Evolutionary conservation across 2,888 invertebrate genomes (phyloP), one percentile per base, ranked within the genome.

Genomic region (Eilema griseolum): DNA sequence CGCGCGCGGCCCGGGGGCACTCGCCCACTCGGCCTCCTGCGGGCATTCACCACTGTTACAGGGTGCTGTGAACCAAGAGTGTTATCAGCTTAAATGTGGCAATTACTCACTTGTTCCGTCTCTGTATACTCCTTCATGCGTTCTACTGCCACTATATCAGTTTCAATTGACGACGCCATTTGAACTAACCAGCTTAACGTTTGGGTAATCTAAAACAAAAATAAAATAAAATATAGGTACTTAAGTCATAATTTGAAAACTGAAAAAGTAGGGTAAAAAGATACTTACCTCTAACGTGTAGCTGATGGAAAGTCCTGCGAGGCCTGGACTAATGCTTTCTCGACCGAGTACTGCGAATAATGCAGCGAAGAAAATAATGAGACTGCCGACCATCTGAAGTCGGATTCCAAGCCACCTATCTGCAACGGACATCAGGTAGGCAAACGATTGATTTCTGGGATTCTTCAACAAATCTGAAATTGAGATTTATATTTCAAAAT

Each of bases 81-180:
- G 20, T 46, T 46, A 52, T 20, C 52, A n/a, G 20, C 16, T 37
- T 37, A 14, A 62, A 4, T 41, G 24, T 23, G 37, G 10, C 24
- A 37, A 0, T 33, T 3, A 65, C 83, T 85, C 82, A 96, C 96
- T 88, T 97, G 98, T 67, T 97, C 96, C 0, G 98, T 97, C 88
- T 98, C 98, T 0, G 98, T 97, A 88, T 99, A 99, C 88, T 99
- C 99, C 89, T 99, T 98, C 86, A 99, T 98, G 89, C 99, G 97
- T 92, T 99, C 99, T 1, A 99, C 99, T 3, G 99, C 98, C 0
- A 99, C 99, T 83, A 99, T 99, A 90, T 99, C 99, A 0, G 99
- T 99, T 95, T 99, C 99, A 61, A 99, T 97, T 88, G 99, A 99
- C 1, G 98, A 98, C 0, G 98, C 98, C 98, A 99, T 99, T 79